A percentile compares a stretch with the other conserved stretches of the same genome.
Conservation (phyloP, 2,797 vertebrate species). For the Sciaenops ocellatus region DNA sequence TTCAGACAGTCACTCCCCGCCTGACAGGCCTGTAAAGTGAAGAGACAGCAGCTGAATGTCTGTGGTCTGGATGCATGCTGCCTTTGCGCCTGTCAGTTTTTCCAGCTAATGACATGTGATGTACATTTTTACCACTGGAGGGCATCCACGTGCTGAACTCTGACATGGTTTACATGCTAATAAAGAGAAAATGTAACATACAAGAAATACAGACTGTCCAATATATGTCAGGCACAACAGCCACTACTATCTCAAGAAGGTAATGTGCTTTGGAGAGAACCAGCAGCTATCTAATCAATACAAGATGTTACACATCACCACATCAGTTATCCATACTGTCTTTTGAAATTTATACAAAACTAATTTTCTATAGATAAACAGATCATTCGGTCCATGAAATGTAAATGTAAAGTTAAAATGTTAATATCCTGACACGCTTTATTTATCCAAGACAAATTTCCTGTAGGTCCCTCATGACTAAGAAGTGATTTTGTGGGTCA, state of each 20-base stretch:
- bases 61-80: conserved; percentile 46
- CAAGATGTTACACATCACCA: background rate
- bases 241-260: background rate
- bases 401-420: background rate
- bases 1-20: conserved; percentile 36
- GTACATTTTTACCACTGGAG: conserved; percentile 70
- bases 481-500: background rate
- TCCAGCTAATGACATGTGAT: conserved; percentile 29
- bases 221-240: background rate
- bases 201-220: background rate
- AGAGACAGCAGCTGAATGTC: conserved; percentile 61
- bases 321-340: background rate
- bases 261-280: conserved; percentile 11
- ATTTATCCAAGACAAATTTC: background rate
- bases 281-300: background rate
- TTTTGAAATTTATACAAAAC: background rate
- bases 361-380: background rate
- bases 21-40: conserved; percentile 55
- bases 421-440: background rate
- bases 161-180: background rate
- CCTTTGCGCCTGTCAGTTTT: conserved; percentile 53
- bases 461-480: background rate
- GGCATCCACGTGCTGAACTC: conserved; percentile 56
- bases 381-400: background rate
- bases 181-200: background rate